Base-by-base conservation (phyloP, 2,113 vertebrate genomes). In the Psilopogon haemacephalus region DNA sequence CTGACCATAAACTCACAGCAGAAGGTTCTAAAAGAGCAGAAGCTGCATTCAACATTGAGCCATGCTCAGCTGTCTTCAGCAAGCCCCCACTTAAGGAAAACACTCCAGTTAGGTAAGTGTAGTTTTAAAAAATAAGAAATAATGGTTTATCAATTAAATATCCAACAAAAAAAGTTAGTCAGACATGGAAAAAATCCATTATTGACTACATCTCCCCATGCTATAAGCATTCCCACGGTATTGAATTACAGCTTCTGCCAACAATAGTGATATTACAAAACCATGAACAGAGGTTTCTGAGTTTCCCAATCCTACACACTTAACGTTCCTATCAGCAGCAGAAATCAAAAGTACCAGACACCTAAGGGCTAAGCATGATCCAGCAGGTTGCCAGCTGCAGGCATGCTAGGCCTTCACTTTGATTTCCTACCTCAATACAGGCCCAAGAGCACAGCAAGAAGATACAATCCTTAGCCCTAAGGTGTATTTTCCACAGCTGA, bases 401-500 rank as follows among this genome's bases (percentile, higher is more conserved):
- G 64, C 44, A 35, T 6, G 30, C 20, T 0, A 0, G 26, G 62
- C 65, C 68, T 55, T 15, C 55, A 12, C 88, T 87, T 62, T 32
- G 30, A 70, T 77, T 52, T 88, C 68, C 84, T 50, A 26, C 85
- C 46, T 33, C 1, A 0, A 40, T 0, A 30, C 6, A 38, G 30
- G 46, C 55, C 56, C 0, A 0, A 0, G 44, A 84, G 15, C 65
- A 65, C 27, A 38, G 55, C 60, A 44, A 8, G 17, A 32, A 68
- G 37, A 42, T 1, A 71, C 15, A 76, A 54, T 16, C 63, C 70
- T 63, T 46, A 87, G 52, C 81, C 37, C 74, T 20, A 64, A 82
- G 75, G 68, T 0, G 0, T 4, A 1, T 38, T 80, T 75, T 63
- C 52, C 72, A 35, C 3, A 27, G 7, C n/a, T 9, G 0, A 28